Base-by-base conservation (phyloP, 2,797 vertebrate species). In the Sardinella longiceps region DNA sequence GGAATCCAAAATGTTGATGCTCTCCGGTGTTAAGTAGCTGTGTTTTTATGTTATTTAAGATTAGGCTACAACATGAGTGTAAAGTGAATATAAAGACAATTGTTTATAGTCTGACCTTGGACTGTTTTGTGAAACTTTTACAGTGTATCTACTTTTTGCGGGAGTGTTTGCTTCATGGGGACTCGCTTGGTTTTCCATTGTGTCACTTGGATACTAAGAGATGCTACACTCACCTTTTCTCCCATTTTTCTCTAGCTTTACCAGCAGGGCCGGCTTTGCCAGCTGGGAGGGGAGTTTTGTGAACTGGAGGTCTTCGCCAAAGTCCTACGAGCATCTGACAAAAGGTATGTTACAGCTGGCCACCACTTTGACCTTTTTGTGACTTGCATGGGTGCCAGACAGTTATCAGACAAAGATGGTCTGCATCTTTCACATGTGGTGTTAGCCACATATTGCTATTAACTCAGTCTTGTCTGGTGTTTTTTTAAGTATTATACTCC, bases 251-350 rank as follows among this genome's bases (percentile, higher is more conserved):
- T 93, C 83, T 94, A 99, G 98, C 97, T 99, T 94, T 99, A 99
- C 93, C 98, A 99, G 90, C 98, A 99, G 95, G 98, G 98, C 86
- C 96, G 98, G 23, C 95, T 99, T 84, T 99, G 98, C 94, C 98
- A 99, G 93, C 95, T 99, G 90, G 98, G 98, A 86, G 99, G 98
- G 90, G 98, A 99, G 95, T 99, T 99, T 91, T 99, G 98, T 93
- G 98, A 99, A 92, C 95, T 99, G 94, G 98, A 99, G 95, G 98
- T 99, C 92, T 99, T 99, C 94, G 98, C 98, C 83, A 99, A 99
- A 96, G 98, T 99, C 83, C 95, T 99, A 87, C 94, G 98, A 90
- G 98, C 98, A 88, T 96, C 98, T 93, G 98, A 99, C 94, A 99
- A 99, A 97, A 97, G 98, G 98, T 98, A 93, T 83, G 83, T 86